Evolutionary conservation across 2,797 vertebrate genomes (phyloP).

Genomic region (Epinephelus coioides): DNA sequence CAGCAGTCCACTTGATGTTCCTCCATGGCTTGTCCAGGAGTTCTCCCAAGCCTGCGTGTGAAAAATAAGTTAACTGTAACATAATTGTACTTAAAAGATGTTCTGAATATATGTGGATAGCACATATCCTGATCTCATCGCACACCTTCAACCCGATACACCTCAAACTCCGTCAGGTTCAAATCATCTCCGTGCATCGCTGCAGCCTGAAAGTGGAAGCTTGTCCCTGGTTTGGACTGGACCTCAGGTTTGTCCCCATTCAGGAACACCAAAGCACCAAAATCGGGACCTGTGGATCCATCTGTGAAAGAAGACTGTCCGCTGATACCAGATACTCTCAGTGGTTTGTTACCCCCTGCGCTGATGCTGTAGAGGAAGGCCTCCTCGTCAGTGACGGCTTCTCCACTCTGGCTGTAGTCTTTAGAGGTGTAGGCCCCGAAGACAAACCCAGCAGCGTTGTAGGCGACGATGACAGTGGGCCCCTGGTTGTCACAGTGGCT

Average conservation of each 20-base stretch:
- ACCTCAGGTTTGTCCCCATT: neutral
- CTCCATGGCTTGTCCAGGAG: conserved; percentile 79
- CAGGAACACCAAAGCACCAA: conserved; percentile 62
- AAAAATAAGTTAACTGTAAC: neutral
- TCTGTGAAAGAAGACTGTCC: conserved; percentile 56
- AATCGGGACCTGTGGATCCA: conserved; percentile 51
- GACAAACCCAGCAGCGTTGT: conserved; percentile 69
- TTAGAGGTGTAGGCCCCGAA: conserved; percentile 78
- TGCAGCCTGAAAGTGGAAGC: conserved; percentile 51
- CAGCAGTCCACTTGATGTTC: conserved; percentile 64
- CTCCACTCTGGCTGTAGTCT: conserved; percentile 39
- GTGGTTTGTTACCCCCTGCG: conserved; percentile 5
- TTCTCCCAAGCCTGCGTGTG: conserved; percentile 55
- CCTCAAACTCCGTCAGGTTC: conserved; percentile 70
- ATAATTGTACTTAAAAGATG: neutral
- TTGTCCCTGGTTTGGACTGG: conserved; percentile 32
- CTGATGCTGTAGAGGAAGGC: conserved; percentile 80
- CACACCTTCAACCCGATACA: conserved; percentile 78
- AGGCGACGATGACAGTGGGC: conserved; percentile 69
- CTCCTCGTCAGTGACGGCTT: conserved; percentile 36
- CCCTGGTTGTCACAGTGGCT: conserved; percentile 69
- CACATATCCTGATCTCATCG: neutral
- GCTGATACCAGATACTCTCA: conserved; percentile 51
- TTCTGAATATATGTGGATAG: neutral
- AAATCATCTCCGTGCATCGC: conserved; percentile 64